phyloP scores from a whole-genome alignment of 2,888 invertebrate genomes.

The Crioceris asparagi region DNA sequence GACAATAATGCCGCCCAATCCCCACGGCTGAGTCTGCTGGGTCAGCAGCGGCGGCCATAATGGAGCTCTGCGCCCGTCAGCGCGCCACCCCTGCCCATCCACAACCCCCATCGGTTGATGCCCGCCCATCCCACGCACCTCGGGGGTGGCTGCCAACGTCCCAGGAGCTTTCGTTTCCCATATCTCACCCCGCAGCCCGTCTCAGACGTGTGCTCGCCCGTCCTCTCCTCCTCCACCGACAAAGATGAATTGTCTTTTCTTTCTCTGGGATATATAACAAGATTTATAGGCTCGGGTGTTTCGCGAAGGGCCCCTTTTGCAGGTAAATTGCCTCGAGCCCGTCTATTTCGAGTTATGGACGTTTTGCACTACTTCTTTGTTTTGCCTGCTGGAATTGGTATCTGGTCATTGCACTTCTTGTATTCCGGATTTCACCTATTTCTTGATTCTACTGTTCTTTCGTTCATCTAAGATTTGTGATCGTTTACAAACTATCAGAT shows the following conservation, averaged over 20 bases:
- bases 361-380: too few relatives aligned
- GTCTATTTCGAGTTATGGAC: too few relatives aligned
- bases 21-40: too few relatives aligned
- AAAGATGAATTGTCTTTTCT: constrained; percentile 26
- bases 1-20: constrained; percentile 13
- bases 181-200: constrained; percentile 19
- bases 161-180: constrained; percentile 24
- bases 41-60: constrained; percentile 33
- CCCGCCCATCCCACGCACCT: constrained; percentile 21
- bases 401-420: too few relatives aligned
- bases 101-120: too few relatives aligned
- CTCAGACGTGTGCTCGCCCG: constrained; percentile 19
- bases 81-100: constrained; percentile 19
- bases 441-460: too few relatives aligned
- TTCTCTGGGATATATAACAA: constrained; percentile 20
- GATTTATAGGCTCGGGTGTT: constrained; percentile 16
- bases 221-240: constrained; percentile 21
- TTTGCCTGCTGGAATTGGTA: too few relatives aligned
- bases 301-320: too few relatives aligned
- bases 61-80: constrained; percentile 26
- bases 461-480: too few relatives aligned
- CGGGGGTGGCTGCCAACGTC: constrained; percentile 20
- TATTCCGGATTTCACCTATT: too few relatives aligned
- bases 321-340: too few relatives aligned
- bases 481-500: too few relatives aligned